Evolutionary conservation across 2,113 vertebrate species (phyloP).

Genomic region (Ceuthmochares aereus): DNA sequence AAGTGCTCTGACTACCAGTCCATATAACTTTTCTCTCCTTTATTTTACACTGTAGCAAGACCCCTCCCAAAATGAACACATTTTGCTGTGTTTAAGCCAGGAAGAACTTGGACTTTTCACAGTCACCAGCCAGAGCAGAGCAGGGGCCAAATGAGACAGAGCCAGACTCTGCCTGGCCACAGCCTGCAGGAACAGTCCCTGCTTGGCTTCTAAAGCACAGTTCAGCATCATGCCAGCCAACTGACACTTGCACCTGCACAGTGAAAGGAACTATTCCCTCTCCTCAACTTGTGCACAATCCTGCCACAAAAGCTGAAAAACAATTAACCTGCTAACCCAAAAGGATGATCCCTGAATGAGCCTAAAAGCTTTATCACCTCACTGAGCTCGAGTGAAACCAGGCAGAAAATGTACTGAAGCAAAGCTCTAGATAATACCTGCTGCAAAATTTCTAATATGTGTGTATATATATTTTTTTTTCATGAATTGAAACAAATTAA

Average conservation of each 20-base stretch:
- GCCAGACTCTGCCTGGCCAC: not conserved
- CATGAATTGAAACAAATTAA: not conserved
- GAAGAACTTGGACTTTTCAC: not conserved
- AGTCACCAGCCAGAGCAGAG: not conserved
- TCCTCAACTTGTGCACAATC: fast-evolving
- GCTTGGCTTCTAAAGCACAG: not conserved
- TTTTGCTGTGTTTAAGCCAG: fast-evolving
- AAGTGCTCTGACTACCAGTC: not conserved
- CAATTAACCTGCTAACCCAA: constrained; percentile 17
- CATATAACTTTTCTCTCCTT: not conserved
- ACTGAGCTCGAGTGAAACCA: not conserved
- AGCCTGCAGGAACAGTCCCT: fast-evolving
- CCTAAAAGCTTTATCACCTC: not conserved
- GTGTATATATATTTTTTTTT: too few species aligned
- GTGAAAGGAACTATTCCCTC: fast-evolving
- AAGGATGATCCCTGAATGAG: not conserved
- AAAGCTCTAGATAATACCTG: not conserved
- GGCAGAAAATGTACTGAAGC: not conserved
- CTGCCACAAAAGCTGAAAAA: not conserved
- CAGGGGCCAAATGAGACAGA: fast-evolving
- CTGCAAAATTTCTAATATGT: not conserved
- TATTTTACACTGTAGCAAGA: not conserved
- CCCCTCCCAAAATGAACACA: fast-evolving
- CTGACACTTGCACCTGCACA: not conserved
- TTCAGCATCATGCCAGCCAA: fast-evolving